phyloP scores from a whole-genome alignment of 2,113 vertebrate species.

The Platysteira castanea region DNA sequence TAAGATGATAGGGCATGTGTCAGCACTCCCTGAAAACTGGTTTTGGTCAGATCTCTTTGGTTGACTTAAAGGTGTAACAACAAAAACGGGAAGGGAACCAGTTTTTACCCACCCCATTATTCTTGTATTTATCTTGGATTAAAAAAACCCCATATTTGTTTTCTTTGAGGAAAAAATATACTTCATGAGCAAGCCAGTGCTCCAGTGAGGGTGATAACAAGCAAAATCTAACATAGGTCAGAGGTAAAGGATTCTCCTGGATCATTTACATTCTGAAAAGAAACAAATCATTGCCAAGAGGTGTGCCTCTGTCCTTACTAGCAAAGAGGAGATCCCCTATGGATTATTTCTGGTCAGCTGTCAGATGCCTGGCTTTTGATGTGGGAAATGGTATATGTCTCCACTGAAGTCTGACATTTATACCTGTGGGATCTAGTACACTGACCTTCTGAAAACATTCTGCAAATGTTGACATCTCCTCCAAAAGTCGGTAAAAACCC shows the following conservation, averaged over 20 bases:
- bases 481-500: conserved; percentile 59
- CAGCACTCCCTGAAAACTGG: background rate
- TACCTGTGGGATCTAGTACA: conserved; percentile 53
- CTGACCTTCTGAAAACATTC: conserved; percentile 62
- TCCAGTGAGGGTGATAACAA: conserved; percentile 33
- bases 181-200: background rate
- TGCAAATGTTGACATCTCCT: conserved; percentile 70
- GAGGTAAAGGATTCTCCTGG: conserved; percentile 35
- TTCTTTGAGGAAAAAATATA: background rate
- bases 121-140: background rate
- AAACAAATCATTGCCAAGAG: conserved; percentile 37
- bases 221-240: conserved; percentile 13
- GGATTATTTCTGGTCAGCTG: conserved; percentile 62
- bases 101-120: background rate
- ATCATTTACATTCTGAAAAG: conserved; percentile 45
- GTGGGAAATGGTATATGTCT: conserved; percentile 41
- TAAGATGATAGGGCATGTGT: background rate
- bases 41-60: background rate
- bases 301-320: conserved; percentile 35
- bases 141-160: background rate
- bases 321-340: conserved; percentile 42
- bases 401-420: conserved; percentile 46
- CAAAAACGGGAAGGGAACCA: background rate
- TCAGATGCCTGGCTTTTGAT: conserved; percentile 64
- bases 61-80: background rate